These are phyloP conservation scores for Cacatua alba DNA, from an alignment of 2,113 vertebrate species.

Conservation along the genomic window DNA sequence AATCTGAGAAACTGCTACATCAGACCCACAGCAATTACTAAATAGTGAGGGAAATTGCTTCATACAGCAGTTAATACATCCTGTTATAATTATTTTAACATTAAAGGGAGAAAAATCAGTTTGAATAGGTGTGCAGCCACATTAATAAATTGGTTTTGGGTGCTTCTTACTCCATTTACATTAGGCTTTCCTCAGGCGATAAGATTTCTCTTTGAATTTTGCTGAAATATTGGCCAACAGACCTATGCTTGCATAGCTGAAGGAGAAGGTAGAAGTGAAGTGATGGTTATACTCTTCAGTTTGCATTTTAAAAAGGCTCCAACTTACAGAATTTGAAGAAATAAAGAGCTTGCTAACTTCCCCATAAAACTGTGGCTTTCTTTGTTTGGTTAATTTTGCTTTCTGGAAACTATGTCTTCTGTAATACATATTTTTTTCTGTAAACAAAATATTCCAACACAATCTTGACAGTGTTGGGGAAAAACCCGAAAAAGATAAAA, in stretches of 20 bases:
- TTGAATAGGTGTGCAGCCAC: not conserved
- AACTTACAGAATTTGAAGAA: not conserved
- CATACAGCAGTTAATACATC: not conserved
- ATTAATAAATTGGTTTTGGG: not conserved
- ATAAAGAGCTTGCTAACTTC: not conserved
- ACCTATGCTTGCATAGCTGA: not conserved
- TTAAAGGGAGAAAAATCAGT: not conserved
- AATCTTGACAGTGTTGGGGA: not conserved
- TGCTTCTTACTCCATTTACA: not conserved
- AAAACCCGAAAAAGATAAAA: not conserved
- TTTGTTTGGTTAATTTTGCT: not conserved
- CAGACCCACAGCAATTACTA: not conserved
- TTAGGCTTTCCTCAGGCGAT: not conserved
- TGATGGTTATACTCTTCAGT: not conserved
- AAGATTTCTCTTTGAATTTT: not conserved
- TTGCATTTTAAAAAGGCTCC: not conserved
- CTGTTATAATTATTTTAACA: not conserved
- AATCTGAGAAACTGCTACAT: not conserved
- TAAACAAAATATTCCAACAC: not conserved
- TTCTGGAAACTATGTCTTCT: not conserved
- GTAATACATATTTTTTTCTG: not conserved
- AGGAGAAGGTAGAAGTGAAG: not conserved
- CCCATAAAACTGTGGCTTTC: not conserved
- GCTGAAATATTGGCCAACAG: not conserved
- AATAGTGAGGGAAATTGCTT: slow-evolving; percentile 23